phyloP scores from a whole-genome alignment of 1,140 invertebrate genomes.

The Drosophila asahinai region DNA sequence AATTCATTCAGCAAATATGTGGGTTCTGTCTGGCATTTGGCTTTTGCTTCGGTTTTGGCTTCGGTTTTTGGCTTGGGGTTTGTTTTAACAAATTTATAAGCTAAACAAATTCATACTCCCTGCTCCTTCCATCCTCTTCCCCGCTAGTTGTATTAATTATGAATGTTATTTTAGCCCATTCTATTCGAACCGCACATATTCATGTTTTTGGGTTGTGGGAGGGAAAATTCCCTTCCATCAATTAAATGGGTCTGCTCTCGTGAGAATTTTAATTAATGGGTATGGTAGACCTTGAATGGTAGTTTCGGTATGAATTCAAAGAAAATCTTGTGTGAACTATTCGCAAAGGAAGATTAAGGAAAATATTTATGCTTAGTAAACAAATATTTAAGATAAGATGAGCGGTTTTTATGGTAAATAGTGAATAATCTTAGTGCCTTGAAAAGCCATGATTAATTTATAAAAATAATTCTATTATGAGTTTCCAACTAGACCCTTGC shows the following conservation, averaged over 20 bases:
- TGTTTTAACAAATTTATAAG: slow-evolving; percentile 68
- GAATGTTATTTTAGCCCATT: slow-evolving; percentile 40
- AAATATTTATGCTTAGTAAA: not conserved
- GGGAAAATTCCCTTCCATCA: not conserved
- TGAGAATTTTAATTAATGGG: slow-evolving; percentile 14
- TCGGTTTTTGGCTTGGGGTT: slow-evolving; percentile 36
- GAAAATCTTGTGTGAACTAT: not conserved
- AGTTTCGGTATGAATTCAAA: slow-evolving; percentile 2
- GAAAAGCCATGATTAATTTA: no score
- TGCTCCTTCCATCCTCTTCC: not conserved
- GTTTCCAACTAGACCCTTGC: no score
- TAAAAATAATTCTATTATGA: no score
- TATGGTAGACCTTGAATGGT: slow-evolving; percentile 15
- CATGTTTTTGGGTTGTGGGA: slow-evolving; percentile 22
- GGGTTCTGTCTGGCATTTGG: slow-evolving; percentile 44
- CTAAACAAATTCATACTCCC: slow-evolving; percentile 52
- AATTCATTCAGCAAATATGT: slow-evolving; percentile 41
- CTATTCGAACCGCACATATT: slow-evolving; percentile 13
- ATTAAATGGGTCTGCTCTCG: not conserved
- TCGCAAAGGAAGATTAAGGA: not conserved
- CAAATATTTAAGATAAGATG: no score
- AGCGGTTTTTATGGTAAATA: no score
- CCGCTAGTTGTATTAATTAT: slow-evolving; percentile 56
- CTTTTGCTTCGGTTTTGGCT: slow-evolving; percentile 42
- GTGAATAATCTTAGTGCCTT: no score